These are phyloP conservation scores for Ailuropoda melanoleuca DNA, from an alignment of 2,113 vertebrate species.

Conservation along the genomic window DNA sequence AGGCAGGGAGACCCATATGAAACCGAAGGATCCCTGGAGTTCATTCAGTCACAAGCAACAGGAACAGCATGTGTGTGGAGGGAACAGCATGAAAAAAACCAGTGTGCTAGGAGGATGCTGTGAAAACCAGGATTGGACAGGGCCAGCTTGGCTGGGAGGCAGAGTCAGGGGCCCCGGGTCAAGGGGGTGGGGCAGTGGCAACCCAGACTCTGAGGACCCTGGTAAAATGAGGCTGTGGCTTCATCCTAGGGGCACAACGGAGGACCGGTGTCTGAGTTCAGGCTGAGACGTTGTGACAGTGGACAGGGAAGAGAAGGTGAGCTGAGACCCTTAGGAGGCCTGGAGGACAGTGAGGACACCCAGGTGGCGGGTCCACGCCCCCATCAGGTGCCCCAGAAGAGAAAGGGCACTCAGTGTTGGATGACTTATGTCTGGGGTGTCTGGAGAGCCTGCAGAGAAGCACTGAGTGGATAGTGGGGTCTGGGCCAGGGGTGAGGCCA, in stretches of 20 bases:
- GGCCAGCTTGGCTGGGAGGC: background rate
- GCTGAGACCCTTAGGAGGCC: background rate
- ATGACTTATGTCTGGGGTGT: fast-evolving
- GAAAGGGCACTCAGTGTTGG: fast-evolving
- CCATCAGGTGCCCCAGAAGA: fast-evolving
- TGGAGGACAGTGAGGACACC: no score
- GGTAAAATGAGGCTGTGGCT: background rate
- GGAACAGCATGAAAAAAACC: background rate
- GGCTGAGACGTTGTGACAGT: background rate
- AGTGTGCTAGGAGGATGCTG: background rate
- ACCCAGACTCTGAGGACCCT: background rate
- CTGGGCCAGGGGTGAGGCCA: background rate
- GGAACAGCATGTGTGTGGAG: background rate
- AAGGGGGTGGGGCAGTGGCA: fast-evolving
- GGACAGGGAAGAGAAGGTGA: no score
- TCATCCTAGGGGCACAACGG: background rate
- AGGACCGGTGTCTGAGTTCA: fast-evolving
- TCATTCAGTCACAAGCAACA: background rate
- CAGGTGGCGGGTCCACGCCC: background rate
- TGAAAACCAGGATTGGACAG: background rate
- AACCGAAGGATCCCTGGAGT: background rate
- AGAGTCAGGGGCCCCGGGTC: fast-evolving
- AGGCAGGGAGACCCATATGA: background rate
- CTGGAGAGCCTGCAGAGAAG: background rate
- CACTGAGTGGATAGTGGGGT: background rate